These are phyloP conservation scores for Neoniphon sammara DNA, from an alignment of 2,797 vertebrate genomes.

Conservation along the genomic window DNA sequence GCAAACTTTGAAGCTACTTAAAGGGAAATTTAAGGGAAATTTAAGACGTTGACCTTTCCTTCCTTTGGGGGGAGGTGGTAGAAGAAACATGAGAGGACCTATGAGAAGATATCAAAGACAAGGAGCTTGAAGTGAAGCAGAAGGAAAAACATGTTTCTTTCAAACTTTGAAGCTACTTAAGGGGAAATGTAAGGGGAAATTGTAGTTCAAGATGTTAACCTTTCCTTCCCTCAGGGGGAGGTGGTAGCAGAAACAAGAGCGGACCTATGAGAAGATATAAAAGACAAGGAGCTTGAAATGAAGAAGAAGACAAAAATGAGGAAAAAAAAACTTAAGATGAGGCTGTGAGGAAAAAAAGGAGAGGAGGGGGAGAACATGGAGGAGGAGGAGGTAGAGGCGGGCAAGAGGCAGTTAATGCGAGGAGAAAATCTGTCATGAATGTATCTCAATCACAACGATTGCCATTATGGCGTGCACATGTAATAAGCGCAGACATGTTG, in stretches of 20 bases:
- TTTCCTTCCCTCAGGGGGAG: too few relatives aligned
- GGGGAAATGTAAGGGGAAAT: too few relatives aligned
- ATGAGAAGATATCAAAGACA: too few relatives aligned
- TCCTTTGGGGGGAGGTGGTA: neutral
- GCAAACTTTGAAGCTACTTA: neutral
- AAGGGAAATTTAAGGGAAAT: too few relatives aligned
- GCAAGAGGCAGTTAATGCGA: neutral
- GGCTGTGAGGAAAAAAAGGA: neutral
- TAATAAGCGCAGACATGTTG: neutral
- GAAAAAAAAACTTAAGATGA: neutral
- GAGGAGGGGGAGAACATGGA: neutral
- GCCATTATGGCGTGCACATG: constrained; percentile 12
- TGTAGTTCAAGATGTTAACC: neutral
- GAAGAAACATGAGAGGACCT: too few relatives aligned
- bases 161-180: too few relatives aligned
- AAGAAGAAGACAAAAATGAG: neutral
- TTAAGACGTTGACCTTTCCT: too few relatives aligned
- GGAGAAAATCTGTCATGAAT: neutral
- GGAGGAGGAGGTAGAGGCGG: too few relatives aligned
- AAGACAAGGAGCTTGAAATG: neutral
- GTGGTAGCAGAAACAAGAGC: too few relatives aligned
- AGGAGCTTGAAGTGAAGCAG: neutral
- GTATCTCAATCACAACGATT: neutral
- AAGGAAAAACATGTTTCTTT: neutral
- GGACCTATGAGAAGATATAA: too few relatives aligned